Evolutionary conservation across 2,797 vertebrate genomes (phyloP).

Genomic region (Poliocrania exsul): DNA sequence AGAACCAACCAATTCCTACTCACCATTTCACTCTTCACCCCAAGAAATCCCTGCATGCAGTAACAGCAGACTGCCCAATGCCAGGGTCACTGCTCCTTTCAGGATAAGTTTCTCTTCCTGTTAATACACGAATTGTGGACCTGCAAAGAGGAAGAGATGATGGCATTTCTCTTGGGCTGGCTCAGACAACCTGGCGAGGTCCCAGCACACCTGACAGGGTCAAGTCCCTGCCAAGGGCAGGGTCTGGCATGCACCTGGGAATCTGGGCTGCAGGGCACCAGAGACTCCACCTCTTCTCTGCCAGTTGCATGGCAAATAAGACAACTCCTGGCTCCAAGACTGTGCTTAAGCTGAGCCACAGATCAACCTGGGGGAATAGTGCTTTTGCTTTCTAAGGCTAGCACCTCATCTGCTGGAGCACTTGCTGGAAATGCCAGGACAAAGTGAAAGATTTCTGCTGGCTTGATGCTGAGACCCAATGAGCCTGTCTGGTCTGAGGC

Average conservation of each 20-base stretch:
- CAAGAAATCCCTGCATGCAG: background rate
- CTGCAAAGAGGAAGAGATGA: background rate
- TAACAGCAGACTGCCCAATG: background rate
- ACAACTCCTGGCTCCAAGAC: background rate
- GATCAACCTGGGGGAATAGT: background rate
- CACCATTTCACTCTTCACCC: background rate
- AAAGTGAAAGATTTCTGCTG: background rate
- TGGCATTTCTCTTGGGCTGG: background rate
- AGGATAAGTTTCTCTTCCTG: background rate
- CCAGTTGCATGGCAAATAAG: background rate
- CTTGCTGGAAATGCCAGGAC: background rate
- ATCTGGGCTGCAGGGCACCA: background rate
- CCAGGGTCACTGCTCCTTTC: background rate
- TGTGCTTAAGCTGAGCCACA: background rate
- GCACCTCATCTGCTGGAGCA: rapidly evolving
- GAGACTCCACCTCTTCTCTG: background rate
- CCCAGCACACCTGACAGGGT: background rate
- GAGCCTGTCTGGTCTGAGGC: background rate
- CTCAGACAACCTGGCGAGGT: background rate
- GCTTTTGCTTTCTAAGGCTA: background rate
- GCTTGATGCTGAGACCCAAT: background rate
- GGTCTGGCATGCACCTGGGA: background rate
- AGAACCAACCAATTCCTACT: background rate
- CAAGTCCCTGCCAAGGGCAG: background rate
- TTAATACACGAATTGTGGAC: background rate